Conservation (phyloP, 2,113 vertebrate genomes). For the Cynopterus brachyotis region DNA sequence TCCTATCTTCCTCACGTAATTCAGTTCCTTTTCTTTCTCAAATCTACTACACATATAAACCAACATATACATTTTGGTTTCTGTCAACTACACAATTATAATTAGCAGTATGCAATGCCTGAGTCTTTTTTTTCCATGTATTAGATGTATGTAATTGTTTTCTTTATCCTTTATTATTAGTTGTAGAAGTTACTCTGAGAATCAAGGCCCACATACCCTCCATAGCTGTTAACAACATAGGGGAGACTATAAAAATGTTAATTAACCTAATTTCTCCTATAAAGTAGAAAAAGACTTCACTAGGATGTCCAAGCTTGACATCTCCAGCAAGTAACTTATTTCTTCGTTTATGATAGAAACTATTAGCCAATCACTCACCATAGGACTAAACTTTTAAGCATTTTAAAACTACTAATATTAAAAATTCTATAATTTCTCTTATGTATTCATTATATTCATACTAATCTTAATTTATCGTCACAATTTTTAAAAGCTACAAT, state of each 20-base stretch:
- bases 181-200: not conserved
- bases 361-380: not conserved
- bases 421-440: not conserved
- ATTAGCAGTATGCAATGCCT: not conserved
- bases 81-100: not conserved
- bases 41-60: not conserved
- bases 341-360: not conserved
- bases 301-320: not conserved
- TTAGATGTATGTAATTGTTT: not conserved
- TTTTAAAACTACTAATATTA: not conserved
- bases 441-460: not conserved
- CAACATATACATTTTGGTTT: not conserved
- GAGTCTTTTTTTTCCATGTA: not conserved
- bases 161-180: not conserved
- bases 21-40: not conserved
- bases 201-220: not conserved
- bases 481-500: not conserved
- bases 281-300: not conserved
- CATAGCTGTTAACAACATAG: not conserved
- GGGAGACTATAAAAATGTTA: not conserved
- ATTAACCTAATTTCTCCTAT: not conserved
- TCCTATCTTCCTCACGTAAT: not conserved
- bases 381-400: not conserved
- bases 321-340: not conserved
- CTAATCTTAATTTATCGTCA: not conserved